Evolutionary conservation across 2,113 vertebrate species (phyloP), one percentile per base, ranked within the genome.

Genomic region (Toxotes chatareus): DNA sequence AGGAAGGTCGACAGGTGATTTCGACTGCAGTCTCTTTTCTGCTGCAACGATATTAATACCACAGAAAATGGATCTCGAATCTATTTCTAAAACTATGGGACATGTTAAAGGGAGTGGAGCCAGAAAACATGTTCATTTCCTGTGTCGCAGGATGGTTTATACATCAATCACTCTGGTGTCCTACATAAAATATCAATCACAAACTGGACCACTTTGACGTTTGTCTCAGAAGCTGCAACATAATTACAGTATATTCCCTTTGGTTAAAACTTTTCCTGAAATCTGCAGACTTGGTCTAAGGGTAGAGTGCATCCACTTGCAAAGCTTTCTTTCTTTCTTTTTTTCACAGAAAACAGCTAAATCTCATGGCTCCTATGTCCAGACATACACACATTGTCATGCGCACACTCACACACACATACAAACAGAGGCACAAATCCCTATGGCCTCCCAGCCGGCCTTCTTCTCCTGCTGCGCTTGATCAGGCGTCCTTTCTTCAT

Each of bases 401-500:
- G n/a, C 27, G 44, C 38, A 7, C 65, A 36, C 4, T 27, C 27
- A 44, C 70, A 63, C 56, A 64, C 55, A 64, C 51, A 77, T 12
- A 80, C 38, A 78, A 67, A 83, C 59, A 83, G 42, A 87, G 77
- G 59, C 71, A 86, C 40, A 88, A 85, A 90, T 90, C 89, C 81
- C 82, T 78, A 73, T 86, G 70, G 91, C 82, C 83, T 82, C 64
- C 69, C 80, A 84, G 79, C 42, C 86, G 86, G 84, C 80, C 79
- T 88, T 60, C 69, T 84, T 64, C 67, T 76, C 87, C 82, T 71
- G 73, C 80, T 85, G 86, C 65, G 69, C 89, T 94, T 94, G 92
- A 94, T 95, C 94, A 93, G 84, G 80, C 81, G 3, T 86, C 75
- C 73, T 85, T 88, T 86, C 80, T 92, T 91, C 87, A 90, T 89